Percentiles rank a stretch among this genome's conserved stretches.
Conservation (phyloP, 2,888 invertebrate genomes). For the Drosophila barbarae region DNA sequence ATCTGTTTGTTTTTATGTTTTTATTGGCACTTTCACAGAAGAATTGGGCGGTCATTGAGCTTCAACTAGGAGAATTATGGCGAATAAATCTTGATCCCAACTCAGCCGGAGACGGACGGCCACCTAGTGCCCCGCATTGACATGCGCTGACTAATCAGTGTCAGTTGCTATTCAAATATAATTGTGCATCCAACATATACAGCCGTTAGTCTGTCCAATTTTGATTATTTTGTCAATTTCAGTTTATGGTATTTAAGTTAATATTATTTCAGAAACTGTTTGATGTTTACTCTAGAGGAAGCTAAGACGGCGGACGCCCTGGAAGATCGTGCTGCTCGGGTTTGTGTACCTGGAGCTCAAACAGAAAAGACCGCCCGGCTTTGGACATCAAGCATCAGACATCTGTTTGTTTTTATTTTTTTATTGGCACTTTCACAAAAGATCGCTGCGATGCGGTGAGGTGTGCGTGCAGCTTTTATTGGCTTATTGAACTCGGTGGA, state of each 20-base stretch:
- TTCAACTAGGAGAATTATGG: slow-evolving; percentile 31
- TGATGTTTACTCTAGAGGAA: slow-evolving; percentile 7
- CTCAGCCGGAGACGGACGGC: slow-evolving; percentile 56
- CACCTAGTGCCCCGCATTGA: slow-evolving; percentile 50
- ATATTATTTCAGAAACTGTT: slow-evolving; percentile 9
- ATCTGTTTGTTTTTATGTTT: slow-evolving; percentile 56
- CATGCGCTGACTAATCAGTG: slow-evolving; percentile 60
- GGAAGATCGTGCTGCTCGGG: slow-evolving; percentile 24
- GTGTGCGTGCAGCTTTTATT: slow-evolving; percentile 51
- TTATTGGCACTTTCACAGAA: slow-evolving; percentile 60
- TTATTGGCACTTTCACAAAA: slow-evolving; percentile 60
- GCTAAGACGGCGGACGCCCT: slow-evolving; percentile 17
- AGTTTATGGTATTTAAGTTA: slow-evolving; percentile 15
- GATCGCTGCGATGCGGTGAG: slow-evolving; percentile 32
- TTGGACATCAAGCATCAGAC: slow-evolving; percentile 58
- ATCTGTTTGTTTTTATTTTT: slow-evolving; percentile 56
- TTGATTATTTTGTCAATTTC: slow-evolving; percentile 51
- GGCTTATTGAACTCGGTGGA: slow-evolving; percentile 64
- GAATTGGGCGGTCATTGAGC: slow-evolving; percentile 61
- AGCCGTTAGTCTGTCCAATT: slow-evolving; percentile 50
- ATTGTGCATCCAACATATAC: slow-evolving; percentile 61
- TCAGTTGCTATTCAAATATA: slow-evolving; percentile 44
- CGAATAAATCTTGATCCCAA: slow-evolving; percentile 33
- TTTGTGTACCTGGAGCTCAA: slow-evolving; percentile 12
- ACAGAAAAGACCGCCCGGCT: slow-evolving; percentile 24